Evolutionary conservation across 2,888 invertebrate genomes (phyloP).

Genomic region (Phortica magna): DNA sequence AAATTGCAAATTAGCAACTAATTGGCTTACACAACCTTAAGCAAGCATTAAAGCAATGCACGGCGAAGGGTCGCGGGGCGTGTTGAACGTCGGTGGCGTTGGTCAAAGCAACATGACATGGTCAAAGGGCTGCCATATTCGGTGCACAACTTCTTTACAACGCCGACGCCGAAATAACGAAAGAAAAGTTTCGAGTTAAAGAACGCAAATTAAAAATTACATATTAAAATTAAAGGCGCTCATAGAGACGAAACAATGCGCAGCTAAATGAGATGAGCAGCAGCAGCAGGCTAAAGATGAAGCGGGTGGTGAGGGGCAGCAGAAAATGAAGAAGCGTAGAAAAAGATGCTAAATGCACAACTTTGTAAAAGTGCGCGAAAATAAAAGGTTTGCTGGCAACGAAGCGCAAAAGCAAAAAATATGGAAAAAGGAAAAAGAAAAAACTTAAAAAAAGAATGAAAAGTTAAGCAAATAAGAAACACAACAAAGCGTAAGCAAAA

Average conservation of each 20-base stretch:
- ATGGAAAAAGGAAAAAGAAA: conserved; percentile 12
- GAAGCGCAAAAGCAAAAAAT: conserved; percentile 32
- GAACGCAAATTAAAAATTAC: conserved; percentile 50
- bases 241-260: neutral
- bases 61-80: neutral
- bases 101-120: neutral
- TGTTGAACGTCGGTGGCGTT: too few species aligned
- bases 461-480: neutral
- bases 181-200: conserved; percentile 54
- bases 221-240: conserved; percentile 31
- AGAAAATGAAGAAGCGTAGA: too few species aligned
- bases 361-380: conserved; percentile 12
- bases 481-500: neutral
- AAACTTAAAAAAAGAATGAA: conserved; percentile 17
- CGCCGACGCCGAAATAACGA: conserved; percentile 44
- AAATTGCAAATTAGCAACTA: conserved; percentile 72
- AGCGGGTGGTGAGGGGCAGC: conserved; percentile 21
- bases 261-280: neutral
- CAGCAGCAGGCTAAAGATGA: conserved; percentile 5
- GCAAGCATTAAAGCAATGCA: conserved; percentile 59
- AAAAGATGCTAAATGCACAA: conserved; percentile 28
- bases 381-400: neutral
- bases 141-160: neutral
- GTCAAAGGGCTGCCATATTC: neutral
- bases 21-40: conserved; percentile 71